Evolutionary conservation across 1,140 invertebrate genomes (phyloP).

Genomic region (Drosophila pseudoananassae): DNA sequence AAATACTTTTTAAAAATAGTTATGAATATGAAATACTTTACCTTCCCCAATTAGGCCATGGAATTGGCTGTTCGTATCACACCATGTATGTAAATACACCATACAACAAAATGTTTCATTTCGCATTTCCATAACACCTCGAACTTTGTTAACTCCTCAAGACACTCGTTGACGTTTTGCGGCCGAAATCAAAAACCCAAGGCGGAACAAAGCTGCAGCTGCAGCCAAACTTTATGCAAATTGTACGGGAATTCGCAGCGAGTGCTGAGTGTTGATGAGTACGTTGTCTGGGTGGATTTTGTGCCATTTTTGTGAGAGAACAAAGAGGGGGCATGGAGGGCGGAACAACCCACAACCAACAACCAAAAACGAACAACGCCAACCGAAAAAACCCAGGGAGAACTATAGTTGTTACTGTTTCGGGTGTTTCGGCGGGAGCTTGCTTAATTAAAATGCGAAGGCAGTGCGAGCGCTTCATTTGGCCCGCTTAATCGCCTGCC

Average conservation of each 20-base stretch:
- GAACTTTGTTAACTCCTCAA: constrained; percentile 36
- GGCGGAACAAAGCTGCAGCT: constrained; percentile 47
- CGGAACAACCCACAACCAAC: constrained; percentile 14
- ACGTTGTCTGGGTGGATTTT: constrained; percentile 36
- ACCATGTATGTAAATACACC: constrained; percentile 1
- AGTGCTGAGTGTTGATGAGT: constrained; percentile 45
- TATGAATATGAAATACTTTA: background rate
- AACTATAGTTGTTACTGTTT: constrained; percentile 25
- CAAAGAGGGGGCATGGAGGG: constrained; percentile 2
- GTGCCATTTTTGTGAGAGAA: constrained; percentile 28
- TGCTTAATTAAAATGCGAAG: constrained; percentile 78
- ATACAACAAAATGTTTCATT: background rate
- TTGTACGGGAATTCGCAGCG: constrained; percentile 50
- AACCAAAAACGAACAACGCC: constrained; percentile 2
- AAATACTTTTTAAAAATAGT: background rate
- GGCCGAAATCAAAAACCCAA: constrained; percentile 30
- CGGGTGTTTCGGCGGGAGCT: too few relatives aligned
- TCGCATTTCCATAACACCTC: constrained; percentile 31
- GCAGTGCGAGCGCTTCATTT: constrained; percentile 76
- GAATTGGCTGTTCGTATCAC: background rate
- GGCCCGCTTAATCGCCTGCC: constrained; percentile 68
- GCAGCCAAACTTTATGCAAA: constrained; percentile 67
- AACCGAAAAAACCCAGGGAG: constrained; percentile 19
- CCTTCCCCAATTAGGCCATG: background rate
- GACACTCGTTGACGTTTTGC: constrained; percentile 44